Conservation (phyloP, 2,888 invertebrate genomes). For the Trachelus stipa region DNA sequence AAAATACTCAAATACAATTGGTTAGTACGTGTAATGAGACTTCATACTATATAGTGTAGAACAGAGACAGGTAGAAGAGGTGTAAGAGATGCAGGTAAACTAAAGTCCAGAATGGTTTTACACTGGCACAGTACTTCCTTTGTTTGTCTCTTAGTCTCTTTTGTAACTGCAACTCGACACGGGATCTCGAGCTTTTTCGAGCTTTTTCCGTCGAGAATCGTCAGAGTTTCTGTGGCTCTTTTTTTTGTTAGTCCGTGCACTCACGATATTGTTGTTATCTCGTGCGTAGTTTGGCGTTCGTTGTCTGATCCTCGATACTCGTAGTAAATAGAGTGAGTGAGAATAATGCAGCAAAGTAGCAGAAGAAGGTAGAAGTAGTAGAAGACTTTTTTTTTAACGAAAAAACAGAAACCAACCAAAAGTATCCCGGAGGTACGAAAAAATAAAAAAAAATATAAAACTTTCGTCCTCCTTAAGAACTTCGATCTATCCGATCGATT, state of each 20-base stretch:
- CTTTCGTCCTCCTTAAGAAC: not conserved
- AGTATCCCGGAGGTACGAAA: not conserved
- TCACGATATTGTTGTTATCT: constrained; percentile 12
- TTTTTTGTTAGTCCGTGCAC: constrained; percentile 21
- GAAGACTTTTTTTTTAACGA: not conserved
- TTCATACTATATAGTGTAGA: not conserved
- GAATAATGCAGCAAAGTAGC: not conserved
- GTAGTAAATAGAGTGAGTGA: not conserved
- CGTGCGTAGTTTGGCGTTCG: not conserved
- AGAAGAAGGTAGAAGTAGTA: not conserved
- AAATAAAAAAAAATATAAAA: not conserved
- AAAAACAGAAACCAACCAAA: not conserved
- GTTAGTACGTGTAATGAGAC: not conserved
- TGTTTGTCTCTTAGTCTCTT: not conserved
- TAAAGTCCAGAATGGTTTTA: not conserved
- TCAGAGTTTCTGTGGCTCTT: not conserved
- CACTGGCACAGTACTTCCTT: not conserved
- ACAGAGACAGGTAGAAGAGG: not conserved
- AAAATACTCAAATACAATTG: not conserved
- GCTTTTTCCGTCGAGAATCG: not conserved
- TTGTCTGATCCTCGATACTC: not conserved
- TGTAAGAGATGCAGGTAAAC: not conserved
- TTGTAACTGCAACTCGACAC: not conserved
- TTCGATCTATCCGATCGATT: constrained; percentile 20
- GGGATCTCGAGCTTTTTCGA: not conserved